These are phyloP conservation scores for Henricia sp. DNA, from an alignment of 53 echinoderm and acorn worm species.

Conservation along the genomic window DNA sequence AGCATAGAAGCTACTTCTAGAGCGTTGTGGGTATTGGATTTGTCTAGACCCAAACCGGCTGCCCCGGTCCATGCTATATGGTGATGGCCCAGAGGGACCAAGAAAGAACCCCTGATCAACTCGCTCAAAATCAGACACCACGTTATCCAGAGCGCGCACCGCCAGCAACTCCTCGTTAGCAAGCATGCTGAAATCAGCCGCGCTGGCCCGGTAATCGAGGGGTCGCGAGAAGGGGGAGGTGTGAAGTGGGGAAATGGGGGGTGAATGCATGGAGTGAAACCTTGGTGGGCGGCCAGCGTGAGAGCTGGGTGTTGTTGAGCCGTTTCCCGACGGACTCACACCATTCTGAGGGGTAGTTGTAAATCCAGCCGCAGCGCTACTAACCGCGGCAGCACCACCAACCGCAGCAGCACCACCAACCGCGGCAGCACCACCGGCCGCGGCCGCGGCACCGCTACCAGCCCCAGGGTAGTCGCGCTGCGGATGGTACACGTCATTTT, in stretches of 20 bases:
- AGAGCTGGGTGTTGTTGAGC: too few species aligned
- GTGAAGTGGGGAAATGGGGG: neutral
- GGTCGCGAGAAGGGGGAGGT: neutral
- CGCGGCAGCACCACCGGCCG: too few species aligned
- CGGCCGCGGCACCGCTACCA: neutral
- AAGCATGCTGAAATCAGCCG: constrained; percentile 42
- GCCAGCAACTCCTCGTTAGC: constrained; percentile 26
- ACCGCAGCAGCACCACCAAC: too few species aligned
- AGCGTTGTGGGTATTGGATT: constrained; percentile 33
- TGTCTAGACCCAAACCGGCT: constrained; percentile 36
- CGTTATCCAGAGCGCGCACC: constrained; percentile 36
- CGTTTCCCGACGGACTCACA: too few species aligned
- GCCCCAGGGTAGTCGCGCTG: constrained; percentile 45
- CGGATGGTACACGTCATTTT: constrained; percentile 36
- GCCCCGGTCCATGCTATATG: constrained; percentile 19
- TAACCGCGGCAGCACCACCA: too few species aligned
- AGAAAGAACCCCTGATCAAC: constrained; percentile 35
- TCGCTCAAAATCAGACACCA: constrained; percentile 45
- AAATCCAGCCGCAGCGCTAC: too few species aligned
- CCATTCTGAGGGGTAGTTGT: too few species aligned
- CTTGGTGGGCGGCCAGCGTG: neutral
- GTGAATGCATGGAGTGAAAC: neutral
- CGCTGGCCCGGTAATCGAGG: neutral
- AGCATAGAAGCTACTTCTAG: constrained; percentile 19
- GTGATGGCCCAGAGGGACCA: constrained; percentile 25